Percentiles rank a stretch among this genome's conserved stretches.
These are phyloP conservation scores for Numida meleagris DNA, from an alignment of 2,113 vertebrate genomes.

Conservation along the genomic window DNA sequence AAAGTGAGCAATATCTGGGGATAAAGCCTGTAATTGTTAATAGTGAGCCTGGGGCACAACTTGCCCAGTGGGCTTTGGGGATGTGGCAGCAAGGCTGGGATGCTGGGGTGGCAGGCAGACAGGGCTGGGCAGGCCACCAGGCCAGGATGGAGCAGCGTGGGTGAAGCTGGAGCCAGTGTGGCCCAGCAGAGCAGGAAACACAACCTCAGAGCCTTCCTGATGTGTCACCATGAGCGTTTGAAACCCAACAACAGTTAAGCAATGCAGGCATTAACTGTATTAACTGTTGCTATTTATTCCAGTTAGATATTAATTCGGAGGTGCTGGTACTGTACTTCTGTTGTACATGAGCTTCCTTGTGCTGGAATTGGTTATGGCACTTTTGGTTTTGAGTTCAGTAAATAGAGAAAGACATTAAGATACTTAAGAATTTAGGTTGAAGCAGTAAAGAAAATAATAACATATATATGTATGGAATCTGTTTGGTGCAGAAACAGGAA, in stretches of 20 bases:
- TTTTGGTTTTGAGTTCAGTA: background rate
- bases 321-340: background rate
- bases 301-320: background rate
- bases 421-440: no score
- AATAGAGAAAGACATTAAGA: background rate
- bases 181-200: background rate
- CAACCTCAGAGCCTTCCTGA: background rate
- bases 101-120: no score
- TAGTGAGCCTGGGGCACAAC: background rate
- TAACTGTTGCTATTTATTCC: background rate
- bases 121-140: background rate
- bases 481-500: background rate
- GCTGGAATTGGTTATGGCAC: background rate
- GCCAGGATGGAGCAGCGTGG: no score
- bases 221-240: accelerated
- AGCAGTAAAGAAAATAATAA: no score
- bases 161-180: background rate
- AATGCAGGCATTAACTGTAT: background rate
- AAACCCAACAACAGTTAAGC: background rate
- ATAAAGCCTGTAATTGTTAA: background rate
- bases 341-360: background rate
- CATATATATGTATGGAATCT: background rate
- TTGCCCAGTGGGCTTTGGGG: background rate
- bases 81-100: background rate
- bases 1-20: background rate